Evolutionary conservation across 2,888 invertebrate species (phyloP), one percentile per base, ranked within the genome.

Genomic region (Pristionchus mayeri): DNA sequence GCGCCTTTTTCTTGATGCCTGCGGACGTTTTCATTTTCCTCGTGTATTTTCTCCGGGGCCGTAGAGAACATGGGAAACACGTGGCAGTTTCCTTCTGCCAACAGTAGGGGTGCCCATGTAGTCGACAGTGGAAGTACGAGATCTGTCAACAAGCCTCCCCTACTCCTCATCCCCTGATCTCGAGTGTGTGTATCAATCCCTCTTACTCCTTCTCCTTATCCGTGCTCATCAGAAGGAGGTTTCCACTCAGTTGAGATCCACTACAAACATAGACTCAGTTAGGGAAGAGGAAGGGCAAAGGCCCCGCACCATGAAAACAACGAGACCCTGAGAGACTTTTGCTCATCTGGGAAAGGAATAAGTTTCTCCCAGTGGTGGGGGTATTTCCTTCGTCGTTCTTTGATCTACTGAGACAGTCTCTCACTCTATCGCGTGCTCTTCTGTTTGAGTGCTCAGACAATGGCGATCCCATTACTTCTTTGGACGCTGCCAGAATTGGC

Each of bases 111-210:
- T n/a, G n/a, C n/a, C n/a, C n/a, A n/a, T n/a, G n/a, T n/a, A n/a
- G n/a, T n/a, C n/a, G n/a, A n/a, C n/a, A 9, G 44, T 44, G 13
- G 44, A 44, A 44, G 60, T 60, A 60, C 60, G 34, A 30, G 2
- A 52, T 78, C 78, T 78, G 78, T 78, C 50, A 52, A 50, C 78
- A 50, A 44, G 50, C 50, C 3, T 44, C 48, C 11, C n/a, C 48
- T 44, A 21, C 75, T 75, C 76, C 50, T 50, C 44, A 24, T 37
- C 37, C 24, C 37, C 16, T 21, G 18, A 13, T 52, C 52, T 78
- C 78, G 30, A 52, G 78, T 78, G 52, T 78, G 30, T 44, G 71
- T 71, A 71, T 44, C 27, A 71, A 71, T 71, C 67, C 44, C 52
- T 52, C 54, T 50, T 50, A 54, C 16, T n/a, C n/a, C 50, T 48